phyloP scores from a whole-genome alignment of 2,113 vertebrate genomes.

The Hippocampus comes region DNA sequence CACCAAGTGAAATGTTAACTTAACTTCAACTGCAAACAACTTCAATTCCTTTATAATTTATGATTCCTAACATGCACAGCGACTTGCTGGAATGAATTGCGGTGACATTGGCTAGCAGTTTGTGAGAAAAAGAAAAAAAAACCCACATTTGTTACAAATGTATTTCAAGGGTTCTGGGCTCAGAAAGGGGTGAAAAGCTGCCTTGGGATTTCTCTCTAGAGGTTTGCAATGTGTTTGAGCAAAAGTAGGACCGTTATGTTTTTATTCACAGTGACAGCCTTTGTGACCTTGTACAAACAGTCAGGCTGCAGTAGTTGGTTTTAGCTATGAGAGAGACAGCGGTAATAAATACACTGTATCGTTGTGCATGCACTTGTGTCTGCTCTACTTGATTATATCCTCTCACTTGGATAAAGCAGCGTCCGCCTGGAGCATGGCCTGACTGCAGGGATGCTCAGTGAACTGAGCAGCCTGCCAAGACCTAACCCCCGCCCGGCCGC shows the following conservation, averaged over 20 bases:
- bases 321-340: constrained; percentile 10
- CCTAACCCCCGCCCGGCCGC: constrained; percentile 27
- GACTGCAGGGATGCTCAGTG: constrained; percentile 35
- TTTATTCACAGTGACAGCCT: constrained; percentile 29
- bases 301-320: constrained; percentile 14
- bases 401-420: constrained; percentile 15
- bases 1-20: constrained; percentile 8
- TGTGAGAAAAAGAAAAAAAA: constrained; percentile 23
- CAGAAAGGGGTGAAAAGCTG: constrained; percentile 33
- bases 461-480: constrained; percentile 13
- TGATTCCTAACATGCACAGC: constrained; percentile 8
- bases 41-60: constrained; percentile 12
- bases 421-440: constrained; percentile 18
- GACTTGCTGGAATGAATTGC: constrained; percentile 12
- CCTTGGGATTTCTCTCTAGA: constrained; percentile 38
- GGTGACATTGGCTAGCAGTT: constrained; percentile 39
- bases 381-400: constrained; percentile 29
- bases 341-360: background rate
- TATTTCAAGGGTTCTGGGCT: constrained; percentile 23
- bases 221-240: constrained; percentile 20
- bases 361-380: constrained; percentile 5
- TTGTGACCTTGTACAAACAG: constrained; percentile 36
- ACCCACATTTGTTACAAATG: constrained; percentile 24
- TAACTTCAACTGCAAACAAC: constrained; percentile 6
- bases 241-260: constrained; percentile 11